phyloP scores from a whole-genome alignment of 2,113 vertebrate genomes.

The Casuarius casuarius region DNA sequence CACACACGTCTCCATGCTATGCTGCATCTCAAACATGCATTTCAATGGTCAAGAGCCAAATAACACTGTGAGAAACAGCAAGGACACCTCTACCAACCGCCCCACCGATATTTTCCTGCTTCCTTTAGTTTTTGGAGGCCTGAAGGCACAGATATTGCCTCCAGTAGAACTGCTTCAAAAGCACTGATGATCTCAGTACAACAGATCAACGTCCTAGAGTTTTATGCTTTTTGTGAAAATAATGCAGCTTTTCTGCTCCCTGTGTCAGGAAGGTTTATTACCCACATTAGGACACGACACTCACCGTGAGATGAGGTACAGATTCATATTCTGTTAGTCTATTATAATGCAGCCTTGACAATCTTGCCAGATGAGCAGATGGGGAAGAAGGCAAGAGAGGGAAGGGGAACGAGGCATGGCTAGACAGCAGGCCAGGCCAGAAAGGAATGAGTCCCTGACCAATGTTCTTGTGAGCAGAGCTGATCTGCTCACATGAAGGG shows the following conservation, averaged over 20 bases:
- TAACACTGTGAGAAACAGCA: background rate
- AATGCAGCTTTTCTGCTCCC: background rate
- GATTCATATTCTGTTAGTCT: background rate
- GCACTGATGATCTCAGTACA: background rate
- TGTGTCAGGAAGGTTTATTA: background rate
- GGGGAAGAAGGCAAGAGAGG: background rate
- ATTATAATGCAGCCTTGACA: background rate
- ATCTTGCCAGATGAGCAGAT: background rate
- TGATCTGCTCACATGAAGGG: background rate
- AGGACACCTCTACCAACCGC: background rate
- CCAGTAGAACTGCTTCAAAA: conserved; percentile 21
- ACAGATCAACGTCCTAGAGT: background rate
- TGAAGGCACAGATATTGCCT: background rate
- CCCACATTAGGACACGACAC: background rate
- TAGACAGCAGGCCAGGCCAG: background rate
- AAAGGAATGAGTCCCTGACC: background rate
- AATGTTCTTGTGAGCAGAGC: background rate
- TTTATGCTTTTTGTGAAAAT: background rate
- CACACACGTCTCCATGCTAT: background rate
- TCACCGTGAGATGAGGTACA: background rate
- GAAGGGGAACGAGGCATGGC: background rate
- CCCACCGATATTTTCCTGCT: background rate
- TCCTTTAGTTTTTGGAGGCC: background rate
- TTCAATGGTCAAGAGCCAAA: background rate
- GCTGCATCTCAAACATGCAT: background rate